Conservation (phyloP, 2,888 invertebrate species). For the Philopedon plagiatum region DNA sequence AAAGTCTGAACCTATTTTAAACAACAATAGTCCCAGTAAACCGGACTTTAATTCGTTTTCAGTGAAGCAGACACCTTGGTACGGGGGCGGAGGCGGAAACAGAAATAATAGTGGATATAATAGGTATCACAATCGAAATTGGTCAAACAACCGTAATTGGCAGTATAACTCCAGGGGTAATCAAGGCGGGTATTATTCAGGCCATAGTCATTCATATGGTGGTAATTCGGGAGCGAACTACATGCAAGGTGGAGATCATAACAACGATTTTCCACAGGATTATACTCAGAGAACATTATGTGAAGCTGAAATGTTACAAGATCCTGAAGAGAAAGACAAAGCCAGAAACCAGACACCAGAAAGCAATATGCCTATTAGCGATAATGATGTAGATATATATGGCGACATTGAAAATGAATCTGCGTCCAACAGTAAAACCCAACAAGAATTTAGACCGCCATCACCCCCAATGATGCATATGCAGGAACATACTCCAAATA, state of each 20-base stretch:
- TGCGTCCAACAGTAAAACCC: conserved; percentile 46
- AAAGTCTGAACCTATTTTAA: conserved; percentile 27
- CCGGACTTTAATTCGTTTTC: conserved; percentile 44
- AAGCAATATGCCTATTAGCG: conserved; percentile 59
- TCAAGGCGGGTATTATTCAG: conserved; percentile 36
- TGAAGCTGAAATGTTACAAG: conserved; percentile 53
- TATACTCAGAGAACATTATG: conserved; percentile 61
- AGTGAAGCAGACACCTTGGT: conserved; percentile 41
- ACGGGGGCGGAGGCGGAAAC: conserved; percentile 18
- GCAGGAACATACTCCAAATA: conserved; percentile 57
- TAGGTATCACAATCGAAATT: conserved; percentile 50
- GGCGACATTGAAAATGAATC: conserved; percentile 72
- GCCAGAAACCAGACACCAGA: conserved; percentile 50
- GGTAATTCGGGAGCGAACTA: conserved; percentile 22
- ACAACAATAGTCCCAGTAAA: conserved; percentile 35
- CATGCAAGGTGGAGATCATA: conserved; percentile 40
- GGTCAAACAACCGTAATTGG: conserved; percentile 50
- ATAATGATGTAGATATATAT: conserved; percentile 75
- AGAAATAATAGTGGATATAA: conserved; percentile 30
- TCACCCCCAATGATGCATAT: conserved; percentile 17
- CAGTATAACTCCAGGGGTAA: conserved; percentile 47
- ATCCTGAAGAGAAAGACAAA: conserved; percentile 54
- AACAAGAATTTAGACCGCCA: conserved; percentile 33
- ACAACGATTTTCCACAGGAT: conserved; percentile 59
- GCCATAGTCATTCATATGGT: background rate